phyloP scores from a whole-genome alignment of 2,113 vertebrate species.

The Butorides virescens region DNA sequence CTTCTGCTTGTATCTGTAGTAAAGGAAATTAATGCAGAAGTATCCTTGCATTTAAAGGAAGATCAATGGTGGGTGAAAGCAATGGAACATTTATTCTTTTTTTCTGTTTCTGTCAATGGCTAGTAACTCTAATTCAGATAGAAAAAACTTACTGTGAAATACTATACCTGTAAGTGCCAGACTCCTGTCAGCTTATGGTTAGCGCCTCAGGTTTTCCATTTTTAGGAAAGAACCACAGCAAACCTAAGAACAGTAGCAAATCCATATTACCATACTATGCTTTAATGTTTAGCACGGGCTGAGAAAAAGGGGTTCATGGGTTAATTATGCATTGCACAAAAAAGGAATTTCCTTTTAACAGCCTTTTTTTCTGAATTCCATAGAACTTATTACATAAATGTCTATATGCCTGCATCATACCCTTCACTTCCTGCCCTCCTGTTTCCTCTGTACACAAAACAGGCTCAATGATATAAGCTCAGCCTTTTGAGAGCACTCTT shows the following conservation, averaged over 20 bases:
- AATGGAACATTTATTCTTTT: not conserved
- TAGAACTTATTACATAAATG: not conserved
- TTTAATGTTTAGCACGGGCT: not conserved
- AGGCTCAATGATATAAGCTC: not conserved
- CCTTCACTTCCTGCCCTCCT: not conserved
- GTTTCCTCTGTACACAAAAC: not conserved
- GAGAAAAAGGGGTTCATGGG: not conserved
- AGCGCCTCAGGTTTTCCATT: not conserved
- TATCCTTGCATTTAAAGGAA: not conserved
- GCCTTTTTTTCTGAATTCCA: not conserved
- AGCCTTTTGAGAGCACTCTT: not conserved
- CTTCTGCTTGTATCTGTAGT: not conserved
- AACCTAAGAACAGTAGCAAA: not conserved
- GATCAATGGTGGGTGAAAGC: not conserved
- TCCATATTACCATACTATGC: not conserved
- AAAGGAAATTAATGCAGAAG: not conserved
- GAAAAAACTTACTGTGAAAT: not conserved
- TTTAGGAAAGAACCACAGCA: not conserved
- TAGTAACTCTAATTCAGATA: not conserved
- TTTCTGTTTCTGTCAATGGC: not conserved
- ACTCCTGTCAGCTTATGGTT: not conserved
- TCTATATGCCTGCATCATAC: not conserved
- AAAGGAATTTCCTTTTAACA: not conserved
- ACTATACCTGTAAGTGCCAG: not conserved
- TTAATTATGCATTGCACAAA: slow-evolving; percentile 9